phyloP scores from a whole-genome alignment of 1,140 invertebrate genomes.

The Mya arenaria region DNA sequence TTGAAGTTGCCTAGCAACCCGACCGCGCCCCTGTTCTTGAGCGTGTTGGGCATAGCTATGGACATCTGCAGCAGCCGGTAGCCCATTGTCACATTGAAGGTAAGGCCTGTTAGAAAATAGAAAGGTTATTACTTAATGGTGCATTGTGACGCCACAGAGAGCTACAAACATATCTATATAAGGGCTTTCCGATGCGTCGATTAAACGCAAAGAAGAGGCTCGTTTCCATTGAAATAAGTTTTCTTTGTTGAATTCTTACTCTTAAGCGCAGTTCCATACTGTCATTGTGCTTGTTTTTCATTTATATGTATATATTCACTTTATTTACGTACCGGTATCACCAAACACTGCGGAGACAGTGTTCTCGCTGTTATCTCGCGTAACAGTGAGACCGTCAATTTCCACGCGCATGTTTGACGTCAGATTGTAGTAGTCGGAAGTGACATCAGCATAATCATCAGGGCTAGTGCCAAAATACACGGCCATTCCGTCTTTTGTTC shows the following conservation, averaged over 20 bases:
- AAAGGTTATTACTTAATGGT: no score
- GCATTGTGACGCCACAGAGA: no score
- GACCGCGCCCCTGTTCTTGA: constrained; percentile 40
- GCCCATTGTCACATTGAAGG: constrained; percentile 48
- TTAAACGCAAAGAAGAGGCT: no score
- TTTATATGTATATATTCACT: no score
- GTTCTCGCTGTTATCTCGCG: not conserved
- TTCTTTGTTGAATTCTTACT: no score
- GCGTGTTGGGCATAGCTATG: constrained; percentile 22
- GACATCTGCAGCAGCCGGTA: constrained; percentile 51
- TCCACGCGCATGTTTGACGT: not conserved
- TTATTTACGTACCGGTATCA: not conserved
- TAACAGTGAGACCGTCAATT: not conserved
- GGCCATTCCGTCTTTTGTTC: not conserved
- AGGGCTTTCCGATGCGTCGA: no score
- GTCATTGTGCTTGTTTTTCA: no score
- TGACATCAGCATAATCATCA: not conserved
- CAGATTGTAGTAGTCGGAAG: not conserved
- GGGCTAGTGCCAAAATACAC: not conserved
- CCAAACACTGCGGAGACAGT: not conserved
- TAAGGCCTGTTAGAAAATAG: constrained; percentile 49
- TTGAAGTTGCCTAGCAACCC: constrained; percentile 70
- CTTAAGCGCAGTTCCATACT: no score
- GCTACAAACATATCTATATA: no score
- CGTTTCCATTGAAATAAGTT: no score